Evolutionary conservation across 2,888 invertebrate genomes (phyloP), one percentile per base, ranked within the genome.

Genomic region (Parthenolecanium corni): DNA sequence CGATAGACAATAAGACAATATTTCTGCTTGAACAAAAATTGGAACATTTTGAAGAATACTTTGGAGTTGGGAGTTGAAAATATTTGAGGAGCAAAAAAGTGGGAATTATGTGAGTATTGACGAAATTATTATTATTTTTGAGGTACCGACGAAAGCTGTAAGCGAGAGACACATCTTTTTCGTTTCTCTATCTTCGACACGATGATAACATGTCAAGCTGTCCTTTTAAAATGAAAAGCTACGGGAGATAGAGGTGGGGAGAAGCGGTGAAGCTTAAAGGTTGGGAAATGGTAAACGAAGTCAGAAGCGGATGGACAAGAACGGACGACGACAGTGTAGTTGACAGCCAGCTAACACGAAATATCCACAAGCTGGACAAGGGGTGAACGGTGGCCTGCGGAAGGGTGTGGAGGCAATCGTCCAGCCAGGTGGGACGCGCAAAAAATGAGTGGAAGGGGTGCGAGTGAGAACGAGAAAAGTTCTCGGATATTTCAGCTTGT

Each of bases 261-360:
- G 57, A 57, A 20, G 58, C 40, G 58, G 51, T 49, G 47, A 21
- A 58, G 49, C 58, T 49, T 51, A 51, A 58, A 58, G 58, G 49
- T 58, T 49, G 51, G 47, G 47, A 31, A 31, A 31, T 6, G 31
- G 36, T 47, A 49, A 49, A 14, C 3, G 23, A 58, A 58, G 58
- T 58, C 58, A 58, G 25, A 58, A 36, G 47, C 58, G 58, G 58
- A 58, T 58, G 58, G 58, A 58, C 58, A 58, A 46, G 44, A 51
- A 38, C 40, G 31, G 53, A 53, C 47, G 53, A 46, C 52, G 53
- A 53, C 53, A 53, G 52, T 63, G 63, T 53, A 63, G 63, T 63
- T 63, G 63, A 63, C 63, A 63, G 62, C 52, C n/a, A 52, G 63
- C 31, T 36, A 47, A 52, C 63, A 47, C 31, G 63, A 63, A 63